A percentile compares a stretch with the other conserved stretches of the same genome.
These are phyloP conservation scores for Philaenus spumarius DNA, from an alignment of 1,140 invertebrate genomes.

Conservation along the genomic window DNA sequence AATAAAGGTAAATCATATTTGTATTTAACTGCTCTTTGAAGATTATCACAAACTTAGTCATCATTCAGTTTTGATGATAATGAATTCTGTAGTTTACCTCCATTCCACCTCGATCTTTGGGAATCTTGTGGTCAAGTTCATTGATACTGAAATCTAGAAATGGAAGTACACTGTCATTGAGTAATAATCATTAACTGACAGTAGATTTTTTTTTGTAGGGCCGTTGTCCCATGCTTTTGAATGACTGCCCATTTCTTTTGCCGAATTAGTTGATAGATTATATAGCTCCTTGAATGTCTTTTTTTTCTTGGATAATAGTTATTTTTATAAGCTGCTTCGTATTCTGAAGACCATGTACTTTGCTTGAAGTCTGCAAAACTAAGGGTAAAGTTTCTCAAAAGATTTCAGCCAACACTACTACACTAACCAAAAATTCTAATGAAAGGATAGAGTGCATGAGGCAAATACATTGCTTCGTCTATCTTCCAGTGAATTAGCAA, in stretches of 20 bases:
- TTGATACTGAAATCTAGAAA: slow-evolving; percentile 6
- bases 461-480: background rate
- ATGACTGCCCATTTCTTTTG: background rate
- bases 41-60: background rate
- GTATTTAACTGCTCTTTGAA: background rate
- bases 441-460: background rate
- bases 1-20: background rate
- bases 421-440: background rate
- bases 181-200: background rate
- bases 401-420: background rate
- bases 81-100: background rate
- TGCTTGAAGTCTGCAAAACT: background rate
- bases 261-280: background rate
- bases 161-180: background rate
- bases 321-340: background rate
- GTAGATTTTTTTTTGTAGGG: background rate
- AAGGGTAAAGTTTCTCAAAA: background rate
- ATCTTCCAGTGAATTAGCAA: background rate
- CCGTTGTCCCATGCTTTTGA: background rate
- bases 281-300: background rate
- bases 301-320: background rate
- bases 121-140: background rate
- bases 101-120: background rate
- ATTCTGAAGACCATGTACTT: background rate
- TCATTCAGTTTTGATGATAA: background rate